Conservation (phyloP, 1,140 invertebrate genomes). For the Oryctes rhinoceros region DNA sequence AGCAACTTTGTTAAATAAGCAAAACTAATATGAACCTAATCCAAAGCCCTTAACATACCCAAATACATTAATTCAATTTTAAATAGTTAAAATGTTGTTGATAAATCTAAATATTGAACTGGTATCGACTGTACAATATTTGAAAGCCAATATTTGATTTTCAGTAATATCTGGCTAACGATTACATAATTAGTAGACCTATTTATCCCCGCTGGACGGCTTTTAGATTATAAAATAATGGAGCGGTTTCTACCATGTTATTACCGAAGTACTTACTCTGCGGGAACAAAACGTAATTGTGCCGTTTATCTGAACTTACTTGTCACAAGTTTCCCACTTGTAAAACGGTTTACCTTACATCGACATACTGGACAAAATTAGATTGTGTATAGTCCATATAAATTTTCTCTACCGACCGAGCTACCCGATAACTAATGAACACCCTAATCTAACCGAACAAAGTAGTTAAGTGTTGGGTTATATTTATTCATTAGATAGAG, state of each 20-base stretch:
- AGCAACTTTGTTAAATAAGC: too few species aligned
- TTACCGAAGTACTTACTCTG: background rate
- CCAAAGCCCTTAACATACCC: too few species aligned
- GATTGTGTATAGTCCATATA: slow-evolving; percentile 3
- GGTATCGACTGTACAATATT: too few species aligned
- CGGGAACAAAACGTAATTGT: slow-evolving; percentile 26
- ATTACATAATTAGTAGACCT: background rate
- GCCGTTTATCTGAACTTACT: background rate
- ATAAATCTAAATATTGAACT: too few species aligned
- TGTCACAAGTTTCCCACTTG: slow-evolving; percentile 7
- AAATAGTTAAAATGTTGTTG: too few species aligned
- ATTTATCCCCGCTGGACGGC: background rate
- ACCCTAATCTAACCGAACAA: slow-evolving; percentile 29
- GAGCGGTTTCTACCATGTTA: background rate
- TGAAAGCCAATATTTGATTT: too few species aligned
- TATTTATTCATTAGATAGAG: slow-evolving; percentile 21
- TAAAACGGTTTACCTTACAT: background rate
- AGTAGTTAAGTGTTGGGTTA: slow-evolving; percentile 18
- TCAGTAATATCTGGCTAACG: background rate
- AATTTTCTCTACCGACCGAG: slow-evolving; percentile 7
- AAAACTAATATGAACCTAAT: too few species aligned
- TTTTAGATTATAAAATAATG: background rate
- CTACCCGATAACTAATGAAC: slow-evolving; percentile 24
- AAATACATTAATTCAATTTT: too few species aligned
- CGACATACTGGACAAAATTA: slow-evolving; percentile 1